Evolutionary conservation across 1,140 invertebrate species (phyloP), one percentile per base, ranked within the genome.

Genomic region (Drosophila pachea): DNA sequence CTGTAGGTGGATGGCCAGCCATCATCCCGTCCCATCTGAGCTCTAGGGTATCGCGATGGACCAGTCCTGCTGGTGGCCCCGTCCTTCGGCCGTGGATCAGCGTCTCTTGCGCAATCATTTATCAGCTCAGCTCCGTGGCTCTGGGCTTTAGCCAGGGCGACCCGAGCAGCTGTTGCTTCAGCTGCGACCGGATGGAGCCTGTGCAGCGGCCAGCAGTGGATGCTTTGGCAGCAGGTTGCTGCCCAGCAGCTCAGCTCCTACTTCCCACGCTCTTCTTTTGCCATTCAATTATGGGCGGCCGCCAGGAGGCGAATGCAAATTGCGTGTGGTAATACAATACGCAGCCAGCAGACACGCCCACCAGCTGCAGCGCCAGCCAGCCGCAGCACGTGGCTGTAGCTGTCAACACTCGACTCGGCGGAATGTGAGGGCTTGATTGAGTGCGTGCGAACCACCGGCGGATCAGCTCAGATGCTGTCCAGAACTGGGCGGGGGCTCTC

Each of bases 331-430:
- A 86, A 86, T 66, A 67, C 53, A 83, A 86, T 84, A 83, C 73
- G n/a, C n/a, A 2, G 38, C 22, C 22, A 3, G 3, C 22, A 7
- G 55, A n/a, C 52, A 56, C 56, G 43, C 55, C 49, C 61, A 33
- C 6, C 33, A 32, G 62, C 38, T 56, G 35, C 38, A 53, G 54
- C n/a, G 35, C 59, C n/a, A n/a, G n/a, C 8, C 56, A 29, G 40
- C 38, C 29, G 11, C 42, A 58, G 66, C 71, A 73, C 69, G 65
- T 60, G 59, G 59, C 74, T 33, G n/a, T n/a, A 45, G 56, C 66
- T 82, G 82, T 86, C 79, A 84, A 70, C 79, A 86, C 82, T 75
- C 74, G 81, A 84, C n/a, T n/a, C 71, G 74, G 66, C n/a, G 40
- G 40, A 43, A 43, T 43, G 40, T 14, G 40, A 12, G 35, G 12